Evolutionary conservation across 2,113 vertebrate species (phyloP).

Genomic region (Fregetta grallaria): DNA sequence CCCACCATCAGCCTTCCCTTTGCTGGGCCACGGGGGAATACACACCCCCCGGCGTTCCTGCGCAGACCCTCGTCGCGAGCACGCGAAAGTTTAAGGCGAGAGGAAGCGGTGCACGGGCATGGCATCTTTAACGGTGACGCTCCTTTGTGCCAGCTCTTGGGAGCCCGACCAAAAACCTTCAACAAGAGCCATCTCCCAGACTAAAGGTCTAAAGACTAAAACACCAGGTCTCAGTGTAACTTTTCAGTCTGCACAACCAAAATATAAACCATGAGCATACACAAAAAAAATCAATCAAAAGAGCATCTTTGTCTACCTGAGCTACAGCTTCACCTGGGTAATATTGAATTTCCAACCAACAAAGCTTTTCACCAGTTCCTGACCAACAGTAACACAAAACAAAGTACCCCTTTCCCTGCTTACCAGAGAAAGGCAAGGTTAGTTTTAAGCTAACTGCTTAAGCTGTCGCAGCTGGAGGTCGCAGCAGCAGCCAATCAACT

Average conservation of each 20-base stretch:
- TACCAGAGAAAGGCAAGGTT: not conserved
- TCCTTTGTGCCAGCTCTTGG: not conserved
- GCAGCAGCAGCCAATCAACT: not conserved
- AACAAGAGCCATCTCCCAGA: fast-evolving
- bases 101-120: fast-evolving
- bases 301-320: not conserved
- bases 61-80: not conserved
- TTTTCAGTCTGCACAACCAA: fast-evolving
- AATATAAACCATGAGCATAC: not conserved
- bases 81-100: fast-evolving
- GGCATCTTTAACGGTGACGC: not conserved
- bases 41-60: fast-evolving
- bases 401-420: not conserved
- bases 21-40: not conserved
- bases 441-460: not conserved
- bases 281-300: not conserved
- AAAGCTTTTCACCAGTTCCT: not conserved
- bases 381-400: not conserved
- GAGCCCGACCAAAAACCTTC: not conserved
- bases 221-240: fast-evolving
- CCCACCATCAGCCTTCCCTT: not conserved
- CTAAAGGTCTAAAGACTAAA: not conserved
- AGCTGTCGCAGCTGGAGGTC: not conserved
- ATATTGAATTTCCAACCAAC: not conserved
- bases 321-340: not conserved